Evolutionary conservation across 2,113 vertebrate genomes (phyloP), one percentile per base, ranked within the genome.

Genomic region (Cairina moschata): DNA sequence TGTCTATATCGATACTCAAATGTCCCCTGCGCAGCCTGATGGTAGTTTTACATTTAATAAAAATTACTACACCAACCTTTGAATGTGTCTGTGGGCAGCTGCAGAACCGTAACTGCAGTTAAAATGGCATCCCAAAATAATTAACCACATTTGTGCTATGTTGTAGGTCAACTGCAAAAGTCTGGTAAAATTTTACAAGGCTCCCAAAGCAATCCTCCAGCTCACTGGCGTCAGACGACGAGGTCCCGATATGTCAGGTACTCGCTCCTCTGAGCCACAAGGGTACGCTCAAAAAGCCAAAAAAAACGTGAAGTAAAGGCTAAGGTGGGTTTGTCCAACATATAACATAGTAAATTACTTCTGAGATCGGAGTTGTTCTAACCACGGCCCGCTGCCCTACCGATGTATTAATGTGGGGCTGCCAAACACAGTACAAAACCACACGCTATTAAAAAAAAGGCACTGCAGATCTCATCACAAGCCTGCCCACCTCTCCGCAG

Each of bases 301-400:
- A 18, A 18, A 17, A 93, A 42, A 42, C 0, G 0, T 59, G 32
- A 67, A 63, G 44, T 11, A 2, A 80, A 66, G 5, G 36, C 34
- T 10, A 12, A 82, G 6, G 31, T 31, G 26, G 18, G 13, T 68
- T 91, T 84, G 31, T 59, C 12, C 21, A 67, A 42, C 9, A 28
- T 0, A 4, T 11, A 80, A 52, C 6, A 0, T 46, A 73, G 11
- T 16, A 23, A 73, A 62, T 23, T 1, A 0, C 42, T 65, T 21
- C 79, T 34, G 42, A 68, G 48, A 73, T 40, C 80, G 14, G 4
- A 0, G 32, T 63, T 62, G 20, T 23, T 71, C n/a, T 50, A 44
- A n/a, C 36, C 12, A 34, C 1, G 4, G 7, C 22, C 52, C 77
- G 38, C 23, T 48, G 28, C 73, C 59, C 60, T 12, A 36, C n/a